Base-by-base conservation (phyloP, 2,888 invertebrate species). In the Tillus elongatus region DNA sequence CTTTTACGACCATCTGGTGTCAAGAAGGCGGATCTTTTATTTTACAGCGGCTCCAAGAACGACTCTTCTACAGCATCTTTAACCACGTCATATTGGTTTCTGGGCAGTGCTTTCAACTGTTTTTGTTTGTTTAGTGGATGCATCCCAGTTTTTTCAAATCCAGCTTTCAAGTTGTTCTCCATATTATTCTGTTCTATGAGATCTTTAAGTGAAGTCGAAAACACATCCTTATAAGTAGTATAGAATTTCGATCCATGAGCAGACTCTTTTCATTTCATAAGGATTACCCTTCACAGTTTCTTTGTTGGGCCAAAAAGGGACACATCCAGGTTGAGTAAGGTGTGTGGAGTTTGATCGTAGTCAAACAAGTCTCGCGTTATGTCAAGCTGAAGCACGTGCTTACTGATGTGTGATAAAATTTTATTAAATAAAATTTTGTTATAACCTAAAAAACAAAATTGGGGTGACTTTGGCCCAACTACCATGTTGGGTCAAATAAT, bases 281-380 rank as follows among this genome's bases (percentile, higher is more conserved):
- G 30, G 12, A 47, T 39, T 14, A 36, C 32, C 15, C 10, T 12
- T 13, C 30, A 30, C 13, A 2, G 11, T 35, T 31, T 13, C 6
- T 40, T 52, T 52, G 15, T 48, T 16, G 8, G 46, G 44, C 24
- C 36, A 11, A 11, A 36, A 50, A 52, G 13, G 39, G 44, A 38
- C 4, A 54, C 45, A 32, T 52, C 47, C 8, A 52, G 47, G 49
- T 33, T 52, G 52, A 3, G 34, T 30, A 15, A 51, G 28, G 37
- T 52, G 48, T 6, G 50, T 50, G 2, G 45, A 33, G 38, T 54
- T 51, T 9, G 43, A 37, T 19, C 49, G 53, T 11, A 53, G 30
- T 19, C 33, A 45, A n/a, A 46, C 34, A 37, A 55, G 53, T 2
- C 12, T 13, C 19, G 53, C 52, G 38, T 49, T 39, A 39, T 49